Percentiles rank a stretch among this genome's conserved stretches.
These are phyloP conservation scores for Podocnemis expansa DNA, from an alignment of 2,113 vertebrate genomes.

Conservation along the genomic window DNA sequence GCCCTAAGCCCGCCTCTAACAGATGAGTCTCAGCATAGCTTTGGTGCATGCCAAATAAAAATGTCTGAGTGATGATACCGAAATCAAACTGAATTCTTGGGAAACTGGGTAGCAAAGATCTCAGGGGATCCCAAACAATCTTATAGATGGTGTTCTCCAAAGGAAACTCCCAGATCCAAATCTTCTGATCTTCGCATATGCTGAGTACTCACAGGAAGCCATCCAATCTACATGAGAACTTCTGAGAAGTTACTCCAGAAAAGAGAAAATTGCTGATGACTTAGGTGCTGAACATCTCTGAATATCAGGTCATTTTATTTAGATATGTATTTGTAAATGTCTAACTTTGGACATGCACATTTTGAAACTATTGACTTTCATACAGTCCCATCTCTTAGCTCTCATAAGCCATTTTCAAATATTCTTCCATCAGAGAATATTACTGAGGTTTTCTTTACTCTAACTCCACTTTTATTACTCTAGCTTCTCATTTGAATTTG, in stretches of 20 bases:
- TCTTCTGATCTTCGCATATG: neutral
- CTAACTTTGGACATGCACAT: neutral
- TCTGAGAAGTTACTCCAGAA: neutral
- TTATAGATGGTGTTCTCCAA: rapidly evolving
- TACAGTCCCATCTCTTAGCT: neutral
- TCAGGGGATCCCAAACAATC: neutral
- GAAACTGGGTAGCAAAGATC: neutral
- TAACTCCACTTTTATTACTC: neutral
- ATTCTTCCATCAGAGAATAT: neutral
- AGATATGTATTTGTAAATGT: neutral
- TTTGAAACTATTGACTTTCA: neutral
- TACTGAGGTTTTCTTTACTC: too few relatives aligned
- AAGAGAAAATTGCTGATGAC: neutral
- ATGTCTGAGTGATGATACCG: neutral
- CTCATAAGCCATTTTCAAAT: neutral
- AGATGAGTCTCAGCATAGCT: neutral
- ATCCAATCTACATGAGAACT: neutral
- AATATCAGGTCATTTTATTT: neutral
- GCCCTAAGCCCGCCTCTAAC: too few relatives aligned
- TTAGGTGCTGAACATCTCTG: neutral
- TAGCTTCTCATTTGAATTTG: neutral
- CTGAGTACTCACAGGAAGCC: neutral
- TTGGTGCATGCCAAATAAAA: neutral
- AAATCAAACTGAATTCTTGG: neutral
- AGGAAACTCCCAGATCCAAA: rapidly evolving